phyloP scores from a whole-genome alignment of 2,113 vertebrate species.

The Scatophagus argus region DNA sequence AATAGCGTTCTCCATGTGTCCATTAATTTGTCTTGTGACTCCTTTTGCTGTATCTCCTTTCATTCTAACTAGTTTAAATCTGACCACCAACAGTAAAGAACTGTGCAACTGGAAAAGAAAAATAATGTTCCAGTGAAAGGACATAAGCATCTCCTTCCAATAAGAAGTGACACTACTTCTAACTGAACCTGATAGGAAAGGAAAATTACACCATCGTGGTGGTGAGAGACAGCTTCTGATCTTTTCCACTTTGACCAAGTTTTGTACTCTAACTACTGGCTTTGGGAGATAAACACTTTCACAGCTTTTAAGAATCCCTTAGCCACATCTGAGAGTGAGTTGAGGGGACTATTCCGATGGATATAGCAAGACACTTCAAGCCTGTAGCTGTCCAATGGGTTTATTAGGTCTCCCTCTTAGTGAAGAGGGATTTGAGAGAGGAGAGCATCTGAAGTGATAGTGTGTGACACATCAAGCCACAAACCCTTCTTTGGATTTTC shows the following conservation, averaged over 20 bases:
- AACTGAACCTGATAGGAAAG: slow-evolving; percentile 25
- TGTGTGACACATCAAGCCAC: slow-evolving; percentile 55
- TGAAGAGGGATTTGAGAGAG: slow-evolving; percentile 56
- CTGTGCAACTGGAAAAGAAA: background rate
- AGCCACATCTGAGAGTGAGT: slow-evolving; percentile 51
- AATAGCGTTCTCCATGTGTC: background rate
- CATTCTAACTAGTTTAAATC: background rate
- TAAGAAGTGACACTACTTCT: slow-evolving; percentile 38
- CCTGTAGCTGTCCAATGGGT: slow-evolving; percentile 63
- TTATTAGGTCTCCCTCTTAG: slow-evolving; percentile 61
- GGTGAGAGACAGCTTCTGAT: slow-evolving; percentile 53
- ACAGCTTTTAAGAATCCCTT: slow-evolving; percentile 50
- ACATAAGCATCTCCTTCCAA: slow-evolving; percentile 34
- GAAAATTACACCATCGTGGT: slow-evolving; percentile 36
- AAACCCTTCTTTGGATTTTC: slow-evolving; percentile 51
- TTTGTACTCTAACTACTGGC: slow-evolving; percentile 48
- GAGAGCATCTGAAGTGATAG: slow-evolving; percentile 50
- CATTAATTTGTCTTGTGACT: background rate
- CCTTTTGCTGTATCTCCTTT: background rate
- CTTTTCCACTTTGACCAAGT: slow-evolving; percentile 33
- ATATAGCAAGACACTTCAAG: slow-evolving; percentile 61
- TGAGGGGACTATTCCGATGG: slow-evolving; percentile 33
- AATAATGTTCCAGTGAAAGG: slow-evolving; percentile 19
- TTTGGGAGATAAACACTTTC: slow-evolving; percentile 67
- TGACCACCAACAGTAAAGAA: background rate